Conservation (phyloP, 2,888 invertebrate genomes). For the Drosophila rellima region DNA sequence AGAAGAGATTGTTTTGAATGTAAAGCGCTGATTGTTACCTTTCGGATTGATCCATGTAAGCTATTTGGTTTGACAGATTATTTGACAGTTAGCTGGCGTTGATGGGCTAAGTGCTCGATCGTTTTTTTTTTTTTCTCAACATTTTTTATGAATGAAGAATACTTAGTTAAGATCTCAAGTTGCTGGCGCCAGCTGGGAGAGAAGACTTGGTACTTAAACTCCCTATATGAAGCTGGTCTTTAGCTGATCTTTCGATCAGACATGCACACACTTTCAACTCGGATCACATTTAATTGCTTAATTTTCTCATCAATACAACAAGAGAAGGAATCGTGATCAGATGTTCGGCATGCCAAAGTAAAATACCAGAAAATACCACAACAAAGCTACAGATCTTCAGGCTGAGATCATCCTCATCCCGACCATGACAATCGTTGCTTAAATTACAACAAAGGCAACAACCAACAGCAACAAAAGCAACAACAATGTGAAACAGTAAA, state of each 20-base stretch:
- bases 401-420: slow-evolving; percentile 50
- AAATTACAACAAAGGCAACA: slow-evolving; percentile 24
- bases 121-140: not conserved
- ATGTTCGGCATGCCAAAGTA: slow-evolving; percentile 58
- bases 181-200: slow-evolving; percentile 44
- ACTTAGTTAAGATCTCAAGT: slow-evolving; percentile 16
- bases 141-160: slow-evolving; percentile 56
- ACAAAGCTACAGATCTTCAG: slow-evolving; percentile 33
- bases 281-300: slow-evolving; percentile 71
- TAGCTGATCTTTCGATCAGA: slow-evolving; percentile 13
- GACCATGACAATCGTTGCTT: slow-evolving; percentile 63
- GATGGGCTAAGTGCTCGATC: slow-evolving; percentile 70
- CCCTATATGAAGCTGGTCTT: not conserved
- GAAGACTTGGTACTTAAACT: slow-evolving; percentile 1
- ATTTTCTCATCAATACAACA: slow-evolving; percentile 68
- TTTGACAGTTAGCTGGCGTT: slow-evolving; percentile 65
- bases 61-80: slow-evolving; percentile 65
- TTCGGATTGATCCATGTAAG: slow-evolving; percentile 49
- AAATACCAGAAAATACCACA: slow-evolving; percentile 49
- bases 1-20: slow-evolving; percentile 1
- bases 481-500: slow-evolving; percentile 65
- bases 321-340: slow-evolving; percentile 71
- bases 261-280: slow-evolving; percentile 42
- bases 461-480: not conserved
- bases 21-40: slow-evolving; percentile 20